These are phyloP conservation scores for Lepilemur ruficaudatus DNA, from an alignment of 2,797 vertebrate species.

Conservation along the genomic window DNA sequence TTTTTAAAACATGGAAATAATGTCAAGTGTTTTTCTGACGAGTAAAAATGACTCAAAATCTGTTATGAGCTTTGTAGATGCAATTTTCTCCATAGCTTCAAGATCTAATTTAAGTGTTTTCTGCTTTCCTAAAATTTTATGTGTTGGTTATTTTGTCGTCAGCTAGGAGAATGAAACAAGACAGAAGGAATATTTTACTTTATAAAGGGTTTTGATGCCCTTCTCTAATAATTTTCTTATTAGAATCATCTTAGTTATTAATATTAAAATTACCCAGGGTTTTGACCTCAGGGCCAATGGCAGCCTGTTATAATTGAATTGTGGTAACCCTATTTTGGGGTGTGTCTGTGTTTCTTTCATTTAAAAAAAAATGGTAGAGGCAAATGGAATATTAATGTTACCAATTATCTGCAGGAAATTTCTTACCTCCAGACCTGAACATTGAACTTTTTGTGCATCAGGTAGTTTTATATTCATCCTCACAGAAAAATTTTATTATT, in stretches of 20 bases:
- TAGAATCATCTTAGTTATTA: not conserved
- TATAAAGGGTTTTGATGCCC: not conserved
- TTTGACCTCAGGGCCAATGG: not conserved
- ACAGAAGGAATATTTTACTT: not conserved
- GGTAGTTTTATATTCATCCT: not conserved
- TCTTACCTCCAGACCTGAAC: not conserved
- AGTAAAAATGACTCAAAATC: not conserved
- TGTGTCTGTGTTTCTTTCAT: not conserved
- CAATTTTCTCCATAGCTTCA: not conserved
- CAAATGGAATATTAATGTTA: not conserved
- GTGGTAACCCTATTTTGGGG: not conserved
- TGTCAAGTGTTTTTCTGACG: not conserved
- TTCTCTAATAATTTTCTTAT: not conserved
- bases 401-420: not conserved
- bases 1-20: conserved; percentile 24
- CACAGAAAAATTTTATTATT: not conserved
- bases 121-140: not conserved
- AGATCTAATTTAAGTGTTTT: not conserved
- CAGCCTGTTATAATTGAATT: not conserved
- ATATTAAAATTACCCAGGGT: not conserved
- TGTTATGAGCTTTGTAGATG: not conserved
- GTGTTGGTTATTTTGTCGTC: not conserved
- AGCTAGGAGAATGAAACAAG: not conserved
- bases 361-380: not conserved
- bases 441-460: not conserved